phyloP scores from a whole-genome alignment of 2,797 vertebrate genomes.

The Alauda arvensis region DNA sequence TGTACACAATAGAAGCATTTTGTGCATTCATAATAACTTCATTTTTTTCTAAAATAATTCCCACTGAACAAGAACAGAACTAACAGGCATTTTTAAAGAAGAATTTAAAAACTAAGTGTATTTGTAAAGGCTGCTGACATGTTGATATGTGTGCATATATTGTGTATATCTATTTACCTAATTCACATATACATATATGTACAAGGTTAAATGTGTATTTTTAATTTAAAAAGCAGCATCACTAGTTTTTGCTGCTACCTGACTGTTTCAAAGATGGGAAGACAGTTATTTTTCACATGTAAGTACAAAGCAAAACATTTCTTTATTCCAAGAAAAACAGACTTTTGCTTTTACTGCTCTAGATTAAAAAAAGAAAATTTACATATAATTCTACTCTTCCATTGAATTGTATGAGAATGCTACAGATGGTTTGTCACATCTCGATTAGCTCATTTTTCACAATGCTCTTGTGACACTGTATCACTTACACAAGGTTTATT shows the following conservation, averaged over 20 bases:
- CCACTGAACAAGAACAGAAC: background rate
- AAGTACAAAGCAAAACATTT: background rate
- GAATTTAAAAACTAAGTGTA: background rate
- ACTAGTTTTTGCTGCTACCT: background rate
- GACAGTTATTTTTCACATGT: background rate
- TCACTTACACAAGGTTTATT: constrained; percentile 49
- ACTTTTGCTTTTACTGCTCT: constrained; percentile 1
- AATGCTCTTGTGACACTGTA: constrained; percentile 43
- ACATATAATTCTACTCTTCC: constrained; percentile 16
- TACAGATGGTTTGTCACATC: constrained; percentile 55
- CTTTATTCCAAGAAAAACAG: background rate
- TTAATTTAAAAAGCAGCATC: background rate
- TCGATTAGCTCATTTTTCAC: constrained; percentile 59
- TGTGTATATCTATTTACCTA: background rate
- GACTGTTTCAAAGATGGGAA: background rate
- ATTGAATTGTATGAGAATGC: constrained; percentile 57
- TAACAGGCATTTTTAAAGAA: background rate
- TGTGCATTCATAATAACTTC: background rate
- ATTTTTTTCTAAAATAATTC: background rate
- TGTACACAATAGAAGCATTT: background rate
- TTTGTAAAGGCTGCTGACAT: background rate
- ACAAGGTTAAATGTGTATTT: background rate
- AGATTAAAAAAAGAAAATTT: background rate
- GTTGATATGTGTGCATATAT: background rate
- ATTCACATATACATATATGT: background rate